These are phyloP conservation scores for Poeciliopsis presidionis DNA, from an alignment of 2,797 vertebrate species.

Conservation along the genomic window DNA sequence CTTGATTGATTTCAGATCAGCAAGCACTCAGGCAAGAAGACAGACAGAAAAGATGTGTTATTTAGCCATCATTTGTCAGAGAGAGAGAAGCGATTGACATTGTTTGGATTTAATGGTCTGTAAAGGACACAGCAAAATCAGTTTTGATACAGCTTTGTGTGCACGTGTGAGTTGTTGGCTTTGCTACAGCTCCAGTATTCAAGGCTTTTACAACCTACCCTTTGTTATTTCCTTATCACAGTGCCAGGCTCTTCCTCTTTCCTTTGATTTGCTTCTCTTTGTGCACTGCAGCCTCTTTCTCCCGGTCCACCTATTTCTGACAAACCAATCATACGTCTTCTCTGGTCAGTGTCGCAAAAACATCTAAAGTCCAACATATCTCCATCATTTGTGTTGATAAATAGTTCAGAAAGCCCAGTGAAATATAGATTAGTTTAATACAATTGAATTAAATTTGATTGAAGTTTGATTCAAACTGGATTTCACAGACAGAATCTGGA, in stretches of 20 bases:
- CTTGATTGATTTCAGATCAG: slow-evolving; percentile 33
- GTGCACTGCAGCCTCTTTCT: slow-evolving; percentile 12
- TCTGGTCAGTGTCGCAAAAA: slow-evolving; percentile 24
- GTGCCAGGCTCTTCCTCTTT: slow-evolving; percentile 51
- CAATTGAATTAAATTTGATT: slow-evolving; percentile 49
- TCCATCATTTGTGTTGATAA: slow-evolving; percentile 33
- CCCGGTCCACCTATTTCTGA: slow-evolving; percentile 15
- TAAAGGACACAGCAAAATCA: slow-evolving; percentile 73
- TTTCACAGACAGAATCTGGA: slow-evolving; percentile 38
- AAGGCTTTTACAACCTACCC: slow-evolving; percentile 63
- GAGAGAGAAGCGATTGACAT: slow-evolving; percentile 55
- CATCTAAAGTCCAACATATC: slow-evolving; percentile 23
- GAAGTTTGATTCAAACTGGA: slow-evolving; percentile 34
- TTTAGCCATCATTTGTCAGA: slow-evolving; percentile 69
- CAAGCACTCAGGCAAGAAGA: slow-evolving; percentile 24
- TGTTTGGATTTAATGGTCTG: slow-evolving; percentile 72
- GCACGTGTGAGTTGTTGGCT: slow-evolving; percentile 43
- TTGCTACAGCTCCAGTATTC: slow-evolving; percentile 51
- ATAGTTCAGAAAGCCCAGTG: slow-evolving; percentile 29
- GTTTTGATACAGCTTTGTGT: slow-evolving; percentile 56
- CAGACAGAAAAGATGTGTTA: slow-evolving; percentile 46
- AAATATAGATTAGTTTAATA: slow-evolving; percentile 44
- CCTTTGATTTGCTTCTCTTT: not conserved
- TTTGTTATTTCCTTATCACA: slow-evolving; percentile 72
- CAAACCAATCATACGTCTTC: slow-evolving; percentile 46